These are phyloP conservation scores for Acropternis orthonyx DNA, from an alignment of 2,797 vertebrate genomes.

Conservation along the genomic window DNA sequence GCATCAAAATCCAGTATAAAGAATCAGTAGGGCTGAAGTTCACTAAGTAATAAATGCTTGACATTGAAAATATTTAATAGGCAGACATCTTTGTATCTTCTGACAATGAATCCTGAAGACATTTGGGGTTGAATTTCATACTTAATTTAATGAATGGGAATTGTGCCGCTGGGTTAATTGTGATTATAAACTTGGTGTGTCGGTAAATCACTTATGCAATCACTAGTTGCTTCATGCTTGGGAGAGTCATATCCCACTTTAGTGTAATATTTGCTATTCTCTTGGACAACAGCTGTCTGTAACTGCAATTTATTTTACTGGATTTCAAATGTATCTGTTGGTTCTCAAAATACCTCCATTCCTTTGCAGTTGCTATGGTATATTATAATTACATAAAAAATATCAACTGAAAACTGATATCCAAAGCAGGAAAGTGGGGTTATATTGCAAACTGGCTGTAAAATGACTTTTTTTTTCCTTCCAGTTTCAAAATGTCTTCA, in stretches of 20 bases:
- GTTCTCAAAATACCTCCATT: background rate
- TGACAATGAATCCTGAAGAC: background rate
- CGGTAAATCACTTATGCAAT: background rate
- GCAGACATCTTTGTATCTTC: background rate
- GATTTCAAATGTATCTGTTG: background rate
- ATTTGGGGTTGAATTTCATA: background rate
- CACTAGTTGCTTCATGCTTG: background rate
- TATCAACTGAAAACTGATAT: background rate
- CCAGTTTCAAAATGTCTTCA: background rate
- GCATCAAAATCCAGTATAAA: background rate
- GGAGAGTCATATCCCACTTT: background rate
- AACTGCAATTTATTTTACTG: background rate
- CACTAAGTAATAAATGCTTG: background rate
- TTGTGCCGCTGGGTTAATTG: background rate
- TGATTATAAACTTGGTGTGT: background rate
- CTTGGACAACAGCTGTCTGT: background rate
- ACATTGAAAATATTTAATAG: background rate
- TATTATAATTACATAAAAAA: background rate
- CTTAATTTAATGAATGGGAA: background rate
- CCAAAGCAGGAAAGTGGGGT: background rate
- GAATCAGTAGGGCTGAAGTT: background rate
- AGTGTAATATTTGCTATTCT: background rate
- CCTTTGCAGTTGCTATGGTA: background rate
- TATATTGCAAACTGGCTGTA: background rate
- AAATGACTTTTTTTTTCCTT: background rate